phyloP scores from a whole-genome alignment of 2,888 invertebrate species.

The Folsomia candida region DNA sequence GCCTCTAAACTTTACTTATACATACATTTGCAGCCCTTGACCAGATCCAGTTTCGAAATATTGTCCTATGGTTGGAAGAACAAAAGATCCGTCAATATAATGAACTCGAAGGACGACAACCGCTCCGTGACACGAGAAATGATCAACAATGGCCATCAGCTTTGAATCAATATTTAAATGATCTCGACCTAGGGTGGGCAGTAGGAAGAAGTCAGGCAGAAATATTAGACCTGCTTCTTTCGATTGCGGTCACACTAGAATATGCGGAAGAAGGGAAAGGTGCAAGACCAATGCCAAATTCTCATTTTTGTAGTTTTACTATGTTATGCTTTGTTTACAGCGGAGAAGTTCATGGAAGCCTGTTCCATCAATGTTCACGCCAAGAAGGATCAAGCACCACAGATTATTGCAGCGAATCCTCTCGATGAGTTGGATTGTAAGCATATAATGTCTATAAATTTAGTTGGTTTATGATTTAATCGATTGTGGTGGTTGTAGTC shows the following conservation, averaged over 20 bases:
- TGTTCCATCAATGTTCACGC: slow-evolving; percentile 63
- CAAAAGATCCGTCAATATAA: slow-evolving; percentile 86
- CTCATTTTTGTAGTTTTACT: too few relatives aligned
- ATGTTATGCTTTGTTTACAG: slow-evolving; percentile 48
- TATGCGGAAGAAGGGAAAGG: slow-evolving; percentile 72
- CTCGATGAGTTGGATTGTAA: slow-evolving; percentile 83
- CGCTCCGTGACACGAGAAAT: slow-evolving; percentile 67
- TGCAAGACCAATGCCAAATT: slow-evolving; percentile 1
- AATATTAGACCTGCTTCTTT: slow-evolving; percentile 80
- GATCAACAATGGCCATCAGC: slow-evolving; percentile 55
- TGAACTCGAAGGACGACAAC: slow-evolving; percentile 70
- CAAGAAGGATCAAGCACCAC: slow-evolving; percentile 64
- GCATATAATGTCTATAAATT: slow-evolving; percentile 52
- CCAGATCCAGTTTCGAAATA: slow-evolving; percentile 71
- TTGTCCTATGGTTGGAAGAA: slow-evolving; percentile 88
- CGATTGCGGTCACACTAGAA: slow-evolving; percentile 77
- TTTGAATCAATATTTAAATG: slow-evolving; percentile 71
- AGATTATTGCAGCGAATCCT: slow-evolving; percentile 74
- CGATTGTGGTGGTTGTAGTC: slow-evolving; percentile 61
- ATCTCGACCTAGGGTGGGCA: slow-evolving; percentile 63
- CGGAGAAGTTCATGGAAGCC: slow-evolving; percentile 67
- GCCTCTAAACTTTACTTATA: too few relatives aligned
- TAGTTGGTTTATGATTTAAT: neutral
- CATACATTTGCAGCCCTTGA: slow-evolving; percentile 65
- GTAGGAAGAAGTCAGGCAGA: slow-evolving; percentile 56